Evolutionary conservation across 2,113 vertebrate genomes (phyloP).

Genomic region (Climacteris rufus): DNA sequence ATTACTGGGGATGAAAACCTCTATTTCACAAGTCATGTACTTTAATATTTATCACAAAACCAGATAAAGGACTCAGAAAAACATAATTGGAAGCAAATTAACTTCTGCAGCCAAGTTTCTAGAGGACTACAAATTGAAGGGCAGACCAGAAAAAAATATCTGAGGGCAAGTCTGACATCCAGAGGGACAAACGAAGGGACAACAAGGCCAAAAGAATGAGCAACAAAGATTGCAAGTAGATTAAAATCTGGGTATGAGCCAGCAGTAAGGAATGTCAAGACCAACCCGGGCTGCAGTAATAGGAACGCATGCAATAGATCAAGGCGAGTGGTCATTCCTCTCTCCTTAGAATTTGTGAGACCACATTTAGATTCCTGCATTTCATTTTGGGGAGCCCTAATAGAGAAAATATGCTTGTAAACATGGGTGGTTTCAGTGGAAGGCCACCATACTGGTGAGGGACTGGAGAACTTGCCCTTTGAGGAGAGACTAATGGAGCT

Average conservation of each 20-base stretch:
- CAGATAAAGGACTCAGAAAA: not conserved
- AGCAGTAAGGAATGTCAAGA: not conserved
- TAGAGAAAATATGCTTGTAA: not conserved
- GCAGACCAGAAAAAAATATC: not conserved
- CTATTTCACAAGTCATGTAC: not conserved
- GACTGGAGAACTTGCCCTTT: not conserved
- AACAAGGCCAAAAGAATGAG: not conserved
- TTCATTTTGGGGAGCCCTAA: not conserved
- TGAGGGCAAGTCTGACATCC: not conserved
- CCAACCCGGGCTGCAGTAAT: not conserved
- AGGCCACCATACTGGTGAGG: not conserved
- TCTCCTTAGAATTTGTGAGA: not conserved
- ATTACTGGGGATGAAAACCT: not conserved
- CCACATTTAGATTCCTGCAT: not conserved
- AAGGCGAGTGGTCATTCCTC: not conserved
- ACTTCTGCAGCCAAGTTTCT: not conserved
- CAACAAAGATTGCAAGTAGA: not conserved
- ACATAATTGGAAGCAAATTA: not conserved
- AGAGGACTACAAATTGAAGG: not conserved
- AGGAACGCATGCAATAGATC: not conserved
- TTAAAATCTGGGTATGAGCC: not conserved
- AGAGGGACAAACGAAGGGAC: not conserved
- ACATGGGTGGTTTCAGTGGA: not conserved
- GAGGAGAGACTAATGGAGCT: not conserved
- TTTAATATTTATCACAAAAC: not conserved